Evolutionary conservation across 2,113 vertebrate species (phyloP).

Genomic region (Toxotes jaculatrix): DNA sequence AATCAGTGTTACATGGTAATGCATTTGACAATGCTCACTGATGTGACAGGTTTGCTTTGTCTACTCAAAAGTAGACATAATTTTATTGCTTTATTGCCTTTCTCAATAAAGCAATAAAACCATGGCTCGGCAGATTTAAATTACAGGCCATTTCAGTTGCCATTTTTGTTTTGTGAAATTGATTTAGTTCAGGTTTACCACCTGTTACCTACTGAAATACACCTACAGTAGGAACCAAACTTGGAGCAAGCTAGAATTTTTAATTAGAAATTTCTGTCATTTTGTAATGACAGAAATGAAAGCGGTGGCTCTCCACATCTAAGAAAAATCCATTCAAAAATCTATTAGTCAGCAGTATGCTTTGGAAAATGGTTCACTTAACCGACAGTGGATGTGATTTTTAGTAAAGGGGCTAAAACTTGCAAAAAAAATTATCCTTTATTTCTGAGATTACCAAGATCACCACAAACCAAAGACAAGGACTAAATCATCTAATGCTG

Average conservation of each 20-base stretch:
- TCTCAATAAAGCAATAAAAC: not conserved
- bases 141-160: not conserved
- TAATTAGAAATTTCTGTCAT: not conserved
- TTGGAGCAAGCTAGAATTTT: not conserved
- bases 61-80: not conserved
- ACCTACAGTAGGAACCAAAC: not conserved
- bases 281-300: not conserved
- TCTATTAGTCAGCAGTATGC: not conserved
- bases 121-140: not conserved
- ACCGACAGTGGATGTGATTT: not conserved
- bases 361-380: slow-evolving; percentile 54
- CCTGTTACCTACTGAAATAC: not conserved
- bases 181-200: not conserved
- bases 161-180: not conserved
- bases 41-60: not conserved
- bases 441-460: slow-evolving; percentile 34
- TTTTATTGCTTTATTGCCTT: not conserved
- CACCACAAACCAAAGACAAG: slow-evolving; percentile 72
- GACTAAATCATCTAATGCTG: slow-evolving; percentile 64
- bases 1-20: not conserved
- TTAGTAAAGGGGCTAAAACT: slow-evolving; percentile 45
- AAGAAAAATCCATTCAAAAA: not conserved
- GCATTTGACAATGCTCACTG: not conserved
- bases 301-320: not conserved
- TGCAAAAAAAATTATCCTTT: slow-evolving; percentile 31